Percentiles rank a stretch among this genome's conserved stretches.
These are phyloP conservation scores for Carpatolechia fugitivella DNA, from an alignment of 2,888 invertebrate species.

Conservation along the genomic window DNA sequence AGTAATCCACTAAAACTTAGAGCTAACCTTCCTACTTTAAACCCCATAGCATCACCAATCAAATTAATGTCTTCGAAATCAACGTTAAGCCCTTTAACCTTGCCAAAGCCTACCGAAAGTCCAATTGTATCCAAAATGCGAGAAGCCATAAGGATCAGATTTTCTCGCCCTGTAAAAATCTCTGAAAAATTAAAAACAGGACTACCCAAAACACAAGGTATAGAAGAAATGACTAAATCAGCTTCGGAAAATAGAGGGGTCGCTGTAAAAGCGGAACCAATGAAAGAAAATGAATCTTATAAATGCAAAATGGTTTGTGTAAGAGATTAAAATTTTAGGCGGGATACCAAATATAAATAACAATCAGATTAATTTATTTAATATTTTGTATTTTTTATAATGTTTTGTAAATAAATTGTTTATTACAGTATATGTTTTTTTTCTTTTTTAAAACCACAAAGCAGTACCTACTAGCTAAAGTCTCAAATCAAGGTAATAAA, in stretches of 20 bases:
- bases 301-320: conserved; percentile 62
- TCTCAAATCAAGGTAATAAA: too few relatives aligned
- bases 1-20: not conserved
- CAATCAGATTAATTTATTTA: not conserved
- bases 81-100: conserved; percentile 13
- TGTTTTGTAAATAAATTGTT: not conserved
- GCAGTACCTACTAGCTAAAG: too few relatives aligned
- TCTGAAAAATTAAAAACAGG: not conserved
- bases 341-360: too few relatives aligned
- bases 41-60: not conserved
- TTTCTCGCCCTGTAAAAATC: conserved; percentile 23
- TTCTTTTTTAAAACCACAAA: not conserved
- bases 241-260: conserved; percentile 39
- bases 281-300: conserved; percentile 59
- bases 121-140: conserved; percentile 41
- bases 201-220: conserved; percentile 1
- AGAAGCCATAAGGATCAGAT: conserved; percentile 37
- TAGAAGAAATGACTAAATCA: conserved; percentile 37
- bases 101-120: conserved; percentile 35
- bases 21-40: not conserved
- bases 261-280: conserved; percentile 19
- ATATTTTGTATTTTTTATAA: not conserved
- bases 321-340: conserved; percentile 31
- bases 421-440: not conserved
- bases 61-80: not conserved